Evolutionary conservation across 2,888 invertebrate species (phyloP), one percentile per base, ranked within the genome.

Genomic region (Thereva unica): DNA sequence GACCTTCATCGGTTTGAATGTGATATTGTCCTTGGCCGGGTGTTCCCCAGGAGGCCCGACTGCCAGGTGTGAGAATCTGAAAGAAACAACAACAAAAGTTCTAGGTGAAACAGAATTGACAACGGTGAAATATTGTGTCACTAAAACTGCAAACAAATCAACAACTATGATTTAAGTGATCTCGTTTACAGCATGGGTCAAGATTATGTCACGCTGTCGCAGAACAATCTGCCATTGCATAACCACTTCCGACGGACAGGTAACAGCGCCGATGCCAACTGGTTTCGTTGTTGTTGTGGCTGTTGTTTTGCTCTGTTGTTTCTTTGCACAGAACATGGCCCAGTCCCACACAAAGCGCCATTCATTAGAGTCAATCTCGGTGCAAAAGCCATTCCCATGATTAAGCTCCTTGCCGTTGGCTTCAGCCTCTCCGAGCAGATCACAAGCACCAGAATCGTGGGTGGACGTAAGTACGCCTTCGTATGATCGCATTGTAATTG

Each of bases 1-100:
- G 91, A n/a, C 93, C 93, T 78, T 93, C 93, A 76, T 95, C 94
- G 8, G 93, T 94, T 82, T 94, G 94, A 74, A 94, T 92, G 83
- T 95, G 94, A 82, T 93, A 94, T 81, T 94, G 93, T 56, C 78
- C 76, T 52, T 69, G 68, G n/a, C 76, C 76, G 10, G 78, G 73
- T 52, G 75, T 73, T 54, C 78, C 78, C 76, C 77, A 78, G 55
- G 77, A 77, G 56, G 74, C 76, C 65, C 74, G 70, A 63, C 73
- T 74, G 65, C 73, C 66, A 42, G 71, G 69, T 53, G 73, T 56
- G 55, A 75, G 54, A 61, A 75, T 71, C 70, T 77, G 68, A 76
- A 23, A 23, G 2, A 23, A 23, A 78, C 74, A 12, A 73, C 71
- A 45, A 7, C 41, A 68, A 53, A 37, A 37, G 6, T 9, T 9